Conservation (phyloP, 2,888 invertebrate genomes). For the Coelinius sp. region DNA sequence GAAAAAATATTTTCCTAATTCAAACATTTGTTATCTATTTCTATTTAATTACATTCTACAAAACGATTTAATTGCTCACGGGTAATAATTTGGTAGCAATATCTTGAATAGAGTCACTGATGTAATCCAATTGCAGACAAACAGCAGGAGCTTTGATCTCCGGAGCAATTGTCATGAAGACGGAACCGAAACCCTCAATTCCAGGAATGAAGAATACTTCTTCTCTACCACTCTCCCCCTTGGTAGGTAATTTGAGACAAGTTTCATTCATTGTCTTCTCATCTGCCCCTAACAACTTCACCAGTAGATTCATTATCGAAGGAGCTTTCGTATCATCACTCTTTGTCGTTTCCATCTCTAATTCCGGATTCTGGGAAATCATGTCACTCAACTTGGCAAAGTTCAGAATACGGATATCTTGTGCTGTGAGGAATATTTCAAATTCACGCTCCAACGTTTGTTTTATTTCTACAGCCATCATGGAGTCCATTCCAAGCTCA, state of each 20-base stretch:
- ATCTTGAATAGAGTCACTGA: conserved; percentile 67
- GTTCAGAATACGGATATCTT: conserved; percentile 87
- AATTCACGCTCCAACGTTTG: conserved; percentile 92
- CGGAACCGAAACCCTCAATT: conserved; percentile 65
- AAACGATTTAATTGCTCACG: no score
- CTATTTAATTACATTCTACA: not conserved
- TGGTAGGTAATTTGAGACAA: conserved; percentile 53
- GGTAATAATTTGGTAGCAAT: conserved; percentile 73
- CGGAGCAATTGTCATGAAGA: conserved; percentile 61
- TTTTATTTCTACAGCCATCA: conserved; percentile 97
- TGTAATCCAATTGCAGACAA: conserved; percentile 55
- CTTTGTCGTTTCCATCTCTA: conserved; percentile 19
- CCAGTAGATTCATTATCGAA: conserved; percentile 53
- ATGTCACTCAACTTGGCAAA: conserved; percentile 76
- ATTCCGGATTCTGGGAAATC: conserved; percentile 47
- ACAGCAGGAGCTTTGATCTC: conserved; percentile 62
- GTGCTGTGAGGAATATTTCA: conserved; percentile 87
- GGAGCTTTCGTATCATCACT: conserved; percentile 28
- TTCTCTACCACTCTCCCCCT: conserved; percentile 46
- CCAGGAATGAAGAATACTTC: conserved; percentile 68
- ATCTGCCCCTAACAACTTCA: conserved; percentile 45
- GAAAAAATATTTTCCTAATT: no score
- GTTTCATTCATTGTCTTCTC: conserved; percentile 42
- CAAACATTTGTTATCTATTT: not conserved
- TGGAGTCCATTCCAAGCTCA: conserved; percentile 96